Base-by-base conservation (phyloP, 2,797 vertebrate genomes). In the Rhinogobio ventralis region DNA sequence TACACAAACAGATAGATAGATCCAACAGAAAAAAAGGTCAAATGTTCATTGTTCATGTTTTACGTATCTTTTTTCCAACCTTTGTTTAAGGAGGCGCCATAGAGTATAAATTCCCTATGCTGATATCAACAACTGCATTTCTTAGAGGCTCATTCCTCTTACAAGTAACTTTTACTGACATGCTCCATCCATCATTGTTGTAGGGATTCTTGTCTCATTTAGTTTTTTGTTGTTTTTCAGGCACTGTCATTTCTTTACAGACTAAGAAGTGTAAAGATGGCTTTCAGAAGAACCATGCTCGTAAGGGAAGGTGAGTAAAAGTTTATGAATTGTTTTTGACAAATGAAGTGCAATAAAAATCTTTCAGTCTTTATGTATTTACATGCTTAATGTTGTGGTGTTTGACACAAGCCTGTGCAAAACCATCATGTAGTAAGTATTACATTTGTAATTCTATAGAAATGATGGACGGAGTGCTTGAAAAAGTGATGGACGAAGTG, bases 251-350 rank as follows among this genome's bases (percentile, higher is more conserved):
- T 14, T n/a, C 1, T 69, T 69, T 42, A n/a, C 67, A 69, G 36
- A 14, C 67, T 42, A 69, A n/a, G 23, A n/a, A 69, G 1, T 42
- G 6, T 30, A 14, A 30, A 17, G 0, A 69, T 11, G 36, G 0
- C 2, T 69, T 42, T 1, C 23, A 71, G 1, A 25, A 25, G 20
- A 42, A 6, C 0, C 14, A n/a, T 42, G 2, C 5, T 0, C 2
- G 0, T n/a, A 14, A n/a, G 20, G 5, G 5, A 15, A 71, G 68
- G 68, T 71, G 68, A 71, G 23, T 8, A 25, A 45, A 71, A 45
- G 23, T 45, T 15, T 4, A 25, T 25, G 2, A 45, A 25, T 68
- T 39, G 66, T 17, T 36, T 68, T 36, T 36, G 33, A 23, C 33
- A 4, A 36, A 67, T 20, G 5, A 67, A 39, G 2, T 28, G 13